Evolutionary conservation across 1,140 invertebrate species (phyloP), one percentile per base, ranked within the genome.

Genomic region (Bradynema listronoti): DNA sequence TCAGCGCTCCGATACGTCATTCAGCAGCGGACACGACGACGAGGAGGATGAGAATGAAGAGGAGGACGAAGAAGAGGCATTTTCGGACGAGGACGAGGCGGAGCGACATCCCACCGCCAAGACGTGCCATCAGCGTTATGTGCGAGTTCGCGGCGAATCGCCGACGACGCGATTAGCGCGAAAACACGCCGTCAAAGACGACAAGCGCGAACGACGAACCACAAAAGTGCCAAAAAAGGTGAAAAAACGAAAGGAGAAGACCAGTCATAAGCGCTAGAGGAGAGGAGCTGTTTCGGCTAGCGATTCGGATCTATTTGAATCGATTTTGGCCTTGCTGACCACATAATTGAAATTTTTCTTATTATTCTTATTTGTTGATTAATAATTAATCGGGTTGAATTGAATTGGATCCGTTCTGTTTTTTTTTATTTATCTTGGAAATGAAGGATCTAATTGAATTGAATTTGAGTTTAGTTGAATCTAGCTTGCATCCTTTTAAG

Each of bases 141-240:
- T 50, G n/a, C 64, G 75, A 5, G 32, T 65, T 36, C 50, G 87
- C 69, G 84, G 90, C 77, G 93, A 97, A 81, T 89, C 89, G 4
- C 83, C 85, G 0, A 86, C 89, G 58, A 87, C 86, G 63, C 90
- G 87, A 81, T 90, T 87, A 80, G 85, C 57, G 19, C 42, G 81
- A 33, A 82, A 82, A 60, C 68, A 80, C 49, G 71, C 72, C 5
- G 73, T 81, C 7, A 81, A 82, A 71, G 87, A 90, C 53, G 85
- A 68, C 49, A 85, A 92, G 76, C 87, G 89, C 16, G 90, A 94
- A 69, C 94, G 90, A 77, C 83, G 92, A 45, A 88, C 93, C 83
- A 83, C 80, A 0, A 79, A 77, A 59, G 83, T 91, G 1, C 93
- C 93, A 65, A 98, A 98, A 80, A 89, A 96, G 80, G 80, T 95